Conservation (phyloP, 2,888 invertebrate genomes). For the Trilocha varians region DNA sequence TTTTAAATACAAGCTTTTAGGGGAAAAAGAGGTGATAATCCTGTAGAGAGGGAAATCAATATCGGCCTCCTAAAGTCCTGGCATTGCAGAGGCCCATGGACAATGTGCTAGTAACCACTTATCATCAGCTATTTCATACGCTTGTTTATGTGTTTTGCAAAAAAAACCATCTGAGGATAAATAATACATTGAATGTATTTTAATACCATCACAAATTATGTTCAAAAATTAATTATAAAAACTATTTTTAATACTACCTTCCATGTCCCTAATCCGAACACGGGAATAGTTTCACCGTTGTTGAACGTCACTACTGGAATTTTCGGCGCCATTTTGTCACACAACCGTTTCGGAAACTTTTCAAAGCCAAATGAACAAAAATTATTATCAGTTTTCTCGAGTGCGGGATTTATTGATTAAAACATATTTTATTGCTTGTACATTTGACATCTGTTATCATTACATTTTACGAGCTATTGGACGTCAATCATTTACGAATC, state of each 20-base stretch:
- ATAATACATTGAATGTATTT: background rate
- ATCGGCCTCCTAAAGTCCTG: too few species aligned
- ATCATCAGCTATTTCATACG: too few species aligned
- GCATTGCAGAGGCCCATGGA: too few species aligned
- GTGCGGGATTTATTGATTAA: background rate
- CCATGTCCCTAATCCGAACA: constrained; percentile 42
- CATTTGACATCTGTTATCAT: background rate
- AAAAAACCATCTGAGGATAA: too few species aligned
- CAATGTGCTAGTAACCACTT: too few species aligned
- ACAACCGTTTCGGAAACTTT: background rate
- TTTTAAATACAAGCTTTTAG: too few species aligned
- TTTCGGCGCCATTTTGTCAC: constrained; percentile 26
- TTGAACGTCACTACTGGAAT: constrained; percentile 32
- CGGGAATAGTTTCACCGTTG: constrained; percentile 41
- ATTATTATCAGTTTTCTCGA: too few species aligned
- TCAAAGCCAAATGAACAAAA: background rate
- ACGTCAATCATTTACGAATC: background rate
- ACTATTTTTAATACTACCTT: constrained; percentile 22
- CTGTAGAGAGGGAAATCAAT: too few species aligned
- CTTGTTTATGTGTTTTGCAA: too few species aligned
- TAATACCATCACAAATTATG: background rate
- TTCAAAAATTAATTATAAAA: background rate
- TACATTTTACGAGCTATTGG: background rate
- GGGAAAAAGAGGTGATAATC: too few species aligned
- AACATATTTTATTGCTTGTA: background rate